phyloP scores from a whole-genome alignment of 2,888 invertebrate species.

The Pollenia angustigena region DNA sequence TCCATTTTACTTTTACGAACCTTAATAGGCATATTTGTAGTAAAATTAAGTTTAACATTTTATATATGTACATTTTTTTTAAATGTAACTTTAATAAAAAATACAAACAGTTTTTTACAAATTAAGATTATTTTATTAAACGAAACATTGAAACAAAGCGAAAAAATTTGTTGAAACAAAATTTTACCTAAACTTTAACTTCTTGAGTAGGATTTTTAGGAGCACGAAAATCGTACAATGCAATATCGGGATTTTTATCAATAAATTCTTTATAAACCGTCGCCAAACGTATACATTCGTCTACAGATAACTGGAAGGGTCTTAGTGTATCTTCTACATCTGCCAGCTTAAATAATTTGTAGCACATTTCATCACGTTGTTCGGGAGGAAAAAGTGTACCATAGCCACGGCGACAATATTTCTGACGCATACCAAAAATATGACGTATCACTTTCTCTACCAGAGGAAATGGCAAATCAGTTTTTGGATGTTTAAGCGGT shows the following conservation, averaged over 20 bases:
- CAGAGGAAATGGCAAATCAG: constrained; percentile 90
- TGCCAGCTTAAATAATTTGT: constrained; percentile 88
- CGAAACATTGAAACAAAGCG: constrained; percentile 25
- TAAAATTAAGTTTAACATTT: constrained; percentile 27
- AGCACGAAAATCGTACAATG: constrained; percentile 89
- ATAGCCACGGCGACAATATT: constrained; percentile 89
- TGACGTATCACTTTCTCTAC: constrained; percentile 95
- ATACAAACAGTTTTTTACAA: constrained; percentile 27
- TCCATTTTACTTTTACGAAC: background rate
- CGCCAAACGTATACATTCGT: constrained; percentile 91
- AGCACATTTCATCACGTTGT: constrained; percentile 87
- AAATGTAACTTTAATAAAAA: constrained; percentile 35
- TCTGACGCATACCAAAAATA: constrained; percentile 95
- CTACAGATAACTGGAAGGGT: constrained; percentile 90
- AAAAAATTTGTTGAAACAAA: constrained; percentile 45
- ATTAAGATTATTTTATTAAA: constrained; percentile 60
- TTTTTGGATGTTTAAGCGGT: constrained; percentile 91
- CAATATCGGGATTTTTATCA: constrained; percentile 87
- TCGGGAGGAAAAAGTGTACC: constrained; percentile 91
- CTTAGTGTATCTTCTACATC: constrained; percentile 89
- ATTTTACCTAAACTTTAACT: background rate
- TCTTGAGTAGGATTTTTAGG: constrained; percentile 76
- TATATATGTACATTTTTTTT: constrained; percentile 45
- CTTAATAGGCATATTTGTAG: background rate
- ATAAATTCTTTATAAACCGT: constrained; percentile 91